Base-by-base conservation (phyloP, 2,888 invertebrate species). In the Yponomeuta evonymella region DNA sequence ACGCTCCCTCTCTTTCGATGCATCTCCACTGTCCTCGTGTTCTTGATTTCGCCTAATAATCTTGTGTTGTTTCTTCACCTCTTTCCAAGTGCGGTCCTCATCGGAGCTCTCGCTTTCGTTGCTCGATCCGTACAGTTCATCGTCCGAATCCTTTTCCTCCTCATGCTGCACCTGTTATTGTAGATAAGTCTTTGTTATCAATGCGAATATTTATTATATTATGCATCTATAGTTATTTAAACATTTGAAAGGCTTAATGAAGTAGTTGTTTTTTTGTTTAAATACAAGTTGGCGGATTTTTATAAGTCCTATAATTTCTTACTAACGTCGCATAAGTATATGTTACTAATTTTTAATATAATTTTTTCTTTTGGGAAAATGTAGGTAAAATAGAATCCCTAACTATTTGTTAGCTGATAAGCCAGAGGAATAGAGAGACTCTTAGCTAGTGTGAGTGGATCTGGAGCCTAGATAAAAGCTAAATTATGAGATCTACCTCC, bases 81-180 rank as follows among this genome's bases (percentile, higher is more conserved):
- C 96, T 79, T 95, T 95, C 96, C 96, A 97, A 6, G 94, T 93
- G 73, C 94, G 94, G 71, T 97, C 96, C 81, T 97, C 97, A 76
- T 97, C 97, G 1, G 97, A 97, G 82, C 96, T 94, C 63, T 83
- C 83, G 63, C 73, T 90, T 64, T 86, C 89, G 48, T 85, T 86
- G 73, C 83, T 88, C 1, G 85, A 78, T 71, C 86, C 84, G 75
- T 91, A 92, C 12, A 93, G 75, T 73, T 94, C 94, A 73, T 91
- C 92, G 73, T 94, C 94, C 36, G 93, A 92, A 77, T 92, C 90
- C 71, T 90, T 87, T 64, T 88, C 87, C 72, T 88, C 88, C 65
- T 80, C 80, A 69, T 85, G 85, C 36, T 76, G 77, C 73, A 88
- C 83, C 82, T 90, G 72, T 82, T 90, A 72, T 43, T 43, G 43